Evolutionary conservation across 1,140 invertebrate genomes (phyloP).

Genomic region (Ctenoplectra terminalis): DNA sequence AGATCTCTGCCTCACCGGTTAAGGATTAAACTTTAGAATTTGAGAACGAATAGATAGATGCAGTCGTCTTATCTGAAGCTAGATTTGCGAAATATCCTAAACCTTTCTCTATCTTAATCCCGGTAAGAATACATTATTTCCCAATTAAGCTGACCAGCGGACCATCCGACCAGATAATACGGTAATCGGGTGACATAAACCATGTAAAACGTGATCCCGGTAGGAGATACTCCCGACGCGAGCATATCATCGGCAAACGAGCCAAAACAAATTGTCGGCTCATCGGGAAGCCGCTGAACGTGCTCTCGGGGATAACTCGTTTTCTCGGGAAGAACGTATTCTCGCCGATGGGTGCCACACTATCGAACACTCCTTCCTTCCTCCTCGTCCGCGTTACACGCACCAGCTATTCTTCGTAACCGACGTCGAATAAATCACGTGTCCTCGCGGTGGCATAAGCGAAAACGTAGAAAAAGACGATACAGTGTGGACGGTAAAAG

Average conservation of each 20-base stretch:
- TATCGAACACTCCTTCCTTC: not conserved
- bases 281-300: conserved; percentile 30
- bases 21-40: no score
- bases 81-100: no score
- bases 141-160: not conserved
- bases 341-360: no score
- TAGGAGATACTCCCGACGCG: not conserved
- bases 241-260: conserved; percentile 41
- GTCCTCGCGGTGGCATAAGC: conserved; percentile 24
- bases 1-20: no score
- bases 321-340: conserved; percentile 33
- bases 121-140: not conserved
- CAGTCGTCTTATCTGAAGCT: no score
- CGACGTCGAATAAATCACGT: conserved; percentile 65
- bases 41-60: no score
- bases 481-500: not conserved
- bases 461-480: conserved; percentile 24
- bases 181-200: not conserved
- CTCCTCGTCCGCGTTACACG: not conserved
- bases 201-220: not conserved
- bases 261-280: conserved; percentile 59
- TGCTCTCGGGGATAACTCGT: conserved; percentile 53
- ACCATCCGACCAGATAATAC: not conserved
- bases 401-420: conserved; percentile 15
- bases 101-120: no score